Conservation (phyloP, 2,888 invertebrate species). For the Autographa pulchrina region DNA sequence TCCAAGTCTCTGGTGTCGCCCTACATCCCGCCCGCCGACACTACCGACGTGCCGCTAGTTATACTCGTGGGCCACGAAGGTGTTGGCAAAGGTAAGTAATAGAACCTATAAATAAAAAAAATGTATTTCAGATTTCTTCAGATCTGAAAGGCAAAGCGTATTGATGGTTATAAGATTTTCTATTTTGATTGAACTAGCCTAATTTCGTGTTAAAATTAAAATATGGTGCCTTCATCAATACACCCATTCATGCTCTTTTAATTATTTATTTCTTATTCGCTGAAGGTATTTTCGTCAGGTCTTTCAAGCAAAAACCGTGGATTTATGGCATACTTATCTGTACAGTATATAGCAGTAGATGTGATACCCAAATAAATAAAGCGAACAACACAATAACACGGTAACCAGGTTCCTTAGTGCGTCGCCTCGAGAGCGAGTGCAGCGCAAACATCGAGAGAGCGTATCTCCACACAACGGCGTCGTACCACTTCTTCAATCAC, state of each 20-base stretch:
- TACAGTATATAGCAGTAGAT: too few species aligned
- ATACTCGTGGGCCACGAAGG: conserved; percentile 82
- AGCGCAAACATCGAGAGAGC: conserved; percentile 73
- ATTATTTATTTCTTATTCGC: too few species aligned
- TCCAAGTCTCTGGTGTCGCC: conserved; percentile 75
- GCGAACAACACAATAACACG: neutral
- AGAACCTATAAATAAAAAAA: neutral
- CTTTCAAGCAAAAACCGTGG: too few species aligned
- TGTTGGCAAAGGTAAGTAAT: conserved; percentile 80
- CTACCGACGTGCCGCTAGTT: conserved; percentile 78
- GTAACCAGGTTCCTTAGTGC: conserved; percentile 73
- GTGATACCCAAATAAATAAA: neutral
- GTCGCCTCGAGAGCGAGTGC: conserved; percentile 76
- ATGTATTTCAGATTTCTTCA: too few species aligned
- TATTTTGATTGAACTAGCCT: too few species aligned
- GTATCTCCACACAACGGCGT: conserved; percentile 78
- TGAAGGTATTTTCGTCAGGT: too few species aligned
- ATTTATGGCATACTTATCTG: too few species aligned
- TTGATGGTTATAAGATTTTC: too few species aligned
- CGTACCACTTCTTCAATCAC: conserved; percentile 67
- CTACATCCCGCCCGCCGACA: conserved; percentile 78
- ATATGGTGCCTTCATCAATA: too few species aligned
- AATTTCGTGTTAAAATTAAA: too few species aligned
- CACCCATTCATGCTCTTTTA: too few species aligned
- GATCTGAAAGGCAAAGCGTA: too few species aligned